Conservation (phyloP, 2,113 vertebrate species). For the Misgurnus mizolepis region DNA sequence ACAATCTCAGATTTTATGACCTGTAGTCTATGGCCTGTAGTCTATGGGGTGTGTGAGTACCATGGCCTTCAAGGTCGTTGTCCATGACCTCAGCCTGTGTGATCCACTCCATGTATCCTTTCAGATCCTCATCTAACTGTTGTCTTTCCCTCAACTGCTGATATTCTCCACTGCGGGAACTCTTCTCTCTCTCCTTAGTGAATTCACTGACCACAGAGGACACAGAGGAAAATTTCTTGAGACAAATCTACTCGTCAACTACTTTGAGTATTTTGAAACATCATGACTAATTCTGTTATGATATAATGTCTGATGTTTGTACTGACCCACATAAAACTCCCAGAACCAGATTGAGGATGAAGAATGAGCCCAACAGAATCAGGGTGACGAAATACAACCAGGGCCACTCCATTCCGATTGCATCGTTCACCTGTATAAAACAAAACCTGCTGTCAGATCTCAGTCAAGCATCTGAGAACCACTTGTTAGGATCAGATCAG, state of each 20-base stretch:
- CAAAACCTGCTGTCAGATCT: background rate
- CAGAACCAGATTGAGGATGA: slow-evolving; percentile 90
- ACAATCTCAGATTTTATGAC: background rate
- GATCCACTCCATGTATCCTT: slow-evolving; percentile 97
- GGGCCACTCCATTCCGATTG: slow-evolving; percentile 93
- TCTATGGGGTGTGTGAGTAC: slow-evolving; percentile 60
- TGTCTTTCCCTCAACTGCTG: slow-evolving; percentile 90
- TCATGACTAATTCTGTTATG: background rate
- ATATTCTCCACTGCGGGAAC: slow-evolving; percentile 89
- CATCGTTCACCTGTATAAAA: slow-evolving; percentile 85
- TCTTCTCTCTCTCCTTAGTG: slow-evolving; percentile 93
- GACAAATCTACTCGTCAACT: too few relatives aligned
- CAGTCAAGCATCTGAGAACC: background rate
- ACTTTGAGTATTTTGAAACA: too few relatives aligned
- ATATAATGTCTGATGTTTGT: background rate
- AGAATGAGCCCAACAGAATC: slow-evolving; percentile 92
- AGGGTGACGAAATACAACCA: slow-evolving; percentile 94
- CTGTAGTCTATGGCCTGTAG: too few relatives aligned
- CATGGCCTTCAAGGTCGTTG: slow-evolving; percentile 81
- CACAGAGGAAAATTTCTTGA: background rate
- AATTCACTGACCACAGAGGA: slow-evolving; percentile 78
- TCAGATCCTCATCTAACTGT: slow-evolving; percentile 90
- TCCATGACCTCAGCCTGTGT: slow-evolving; percentile 92
- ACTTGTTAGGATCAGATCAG: background rate
- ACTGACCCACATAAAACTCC: slow-evolving; percentile 86